A percentile compares a stretch with the other conserved stretches of the same genome.
phyloP scores from a whole-genome alignment of 2,113 vertebrate genomes.

The Cryptoleucopteryx plumbea region DNA sequence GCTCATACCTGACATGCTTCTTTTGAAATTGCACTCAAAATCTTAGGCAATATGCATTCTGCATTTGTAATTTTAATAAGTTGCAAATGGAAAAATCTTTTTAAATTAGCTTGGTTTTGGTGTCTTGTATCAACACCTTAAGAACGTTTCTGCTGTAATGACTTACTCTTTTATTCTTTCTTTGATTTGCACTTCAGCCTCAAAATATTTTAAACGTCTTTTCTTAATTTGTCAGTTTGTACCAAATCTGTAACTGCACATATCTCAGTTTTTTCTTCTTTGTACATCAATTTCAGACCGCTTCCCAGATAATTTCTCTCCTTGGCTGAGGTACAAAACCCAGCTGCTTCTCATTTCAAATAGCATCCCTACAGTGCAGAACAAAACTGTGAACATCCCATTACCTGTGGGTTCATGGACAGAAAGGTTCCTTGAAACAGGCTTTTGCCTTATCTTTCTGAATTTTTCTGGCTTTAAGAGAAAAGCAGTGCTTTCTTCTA shows the following conservation, averaged over 20 bases:
- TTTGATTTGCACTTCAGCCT: neutral
- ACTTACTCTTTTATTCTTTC: neutral
- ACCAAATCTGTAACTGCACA: neutral
- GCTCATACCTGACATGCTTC: neutral
- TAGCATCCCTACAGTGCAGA: conserved; percentile 55
- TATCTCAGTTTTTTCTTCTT: conserved; percentile 16
- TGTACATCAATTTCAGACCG: conserved; percentile 32
- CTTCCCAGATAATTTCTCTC: conserved; percentile 55
- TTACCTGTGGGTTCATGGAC: conserved; percentile 42
- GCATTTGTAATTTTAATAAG: neutral
- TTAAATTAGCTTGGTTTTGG: neutral
- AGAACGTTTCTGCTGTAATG: neutral
- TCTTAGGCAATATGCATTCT: neutral
- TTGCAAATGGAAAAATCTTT: neutral
- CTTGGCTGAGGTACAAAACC: conserved; percentile 45
- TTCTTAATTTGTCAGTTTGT: neutral
- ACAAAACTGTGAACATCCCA: conserved; percentile 49
- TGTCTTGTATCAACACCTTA: neutral
- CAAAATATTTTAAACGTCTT: conserved; percentile 12
- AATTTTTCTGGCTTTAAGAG: conserved; percentile 49
- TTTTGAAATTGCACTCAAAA: neutral
- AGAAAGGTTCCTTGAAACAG: conserved; percentile 50
- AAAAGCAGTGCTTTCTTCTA: conserved; percentile 50
- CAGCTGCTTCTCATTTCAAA: conserved; percentile 45
- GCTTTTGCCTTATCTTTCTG: conserved; percentile 50